phyloP scores from a whole-genome alignment of 1,140 invertebrate genomes.

The Achroia grisella region DNA sequence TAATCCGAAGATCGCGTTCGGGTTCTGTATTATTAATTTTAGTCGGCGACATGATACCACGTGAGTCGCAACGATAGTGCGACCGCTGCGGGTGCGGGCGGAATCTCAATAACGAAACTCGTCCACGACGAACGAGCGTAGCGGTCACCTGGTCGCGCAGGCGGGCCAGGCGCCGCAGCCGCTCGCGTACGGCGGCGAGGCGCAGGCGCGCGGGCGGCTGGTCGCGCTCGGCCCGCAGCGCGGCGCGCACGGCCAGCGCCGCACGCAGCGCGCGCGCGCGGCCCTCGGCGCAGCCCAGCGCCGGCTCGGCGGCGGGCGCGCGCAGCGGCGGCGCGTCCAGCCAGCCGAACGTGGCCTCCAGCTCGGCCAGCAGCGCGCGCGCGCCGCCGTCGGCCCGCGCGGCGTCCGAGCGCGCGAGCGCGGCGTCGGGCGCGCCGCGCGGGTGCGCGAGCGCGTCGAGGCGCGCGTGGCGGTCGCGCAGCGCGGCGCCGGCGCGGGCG shows the following conservation, averaged over 20 bases:
- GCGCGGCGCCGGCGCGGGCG: constrained; percentile 17
- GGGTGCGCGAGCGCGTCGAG: constrained; percentile 22
- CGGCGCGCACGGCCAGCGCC: constrained; percentile 85
- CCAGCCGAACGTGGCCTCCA: constrained; percentile 31
- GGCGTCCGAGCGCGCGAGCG: constrained; percentile 31
- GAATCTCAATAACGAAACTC: no score
- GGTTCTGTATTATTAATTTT: no score
- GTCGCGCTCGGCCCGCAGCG: constrained; percentile 77
- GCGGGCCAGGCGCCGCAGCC: constrained; percentile 89
- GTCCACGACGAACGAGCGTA: no score
- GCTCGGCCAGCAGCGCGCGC: constrained; percentile 30
- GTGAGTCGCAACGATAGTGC: no score
- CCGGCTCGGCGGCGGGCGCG: constrained; percentile 35
- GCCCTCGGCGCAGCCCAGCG: constrained; percentile 81
- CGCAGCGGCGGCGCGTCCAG: constrained; percentile 38
- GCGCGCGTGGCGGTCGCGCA: constrained; percentile 24
- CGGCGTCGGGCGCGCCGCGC: constrained; percentile 29
- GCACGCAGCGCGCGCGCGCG: constrained; percentile 86
- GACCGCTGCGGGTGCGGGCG: no score
- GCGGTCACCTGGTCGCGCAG: constrained; percentile 73
- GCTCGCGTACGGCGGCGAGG: constrained; percentile 87
- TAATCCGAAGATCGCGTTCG: no score
- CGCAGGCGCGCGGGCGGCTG: constrained; percentile 23
- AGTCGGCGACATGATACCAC: no score
- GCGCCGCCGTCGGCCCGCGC: constrained; percentile 39